Conservation (phyloP, 2,113 vertebrate genomes). For the Aptenodytes forsteri region DNA sequence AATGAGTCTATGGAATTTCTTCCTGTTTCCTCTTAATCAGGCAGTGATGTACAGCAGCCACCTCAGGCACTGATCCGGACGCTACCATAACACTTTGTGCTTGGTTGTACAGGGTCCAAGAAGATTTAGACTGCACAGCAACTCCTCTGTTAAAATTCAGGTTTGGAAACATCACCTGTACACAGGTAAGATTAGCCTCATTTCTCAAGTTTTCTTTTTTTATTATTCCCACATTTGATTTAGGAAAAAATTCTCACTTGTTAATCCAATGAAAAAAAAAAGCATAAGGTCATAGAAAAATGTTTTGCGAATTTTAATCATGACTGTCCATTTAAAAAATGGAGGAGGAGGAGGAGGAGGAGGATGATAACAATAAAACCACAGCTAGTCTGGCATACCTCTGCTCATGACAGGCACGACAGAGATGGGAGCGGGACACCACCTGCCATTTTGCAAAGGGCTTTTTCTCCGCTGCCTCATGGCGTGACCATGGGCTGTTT, state of each 20-base stretch:
- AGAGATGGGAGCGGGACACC: rapidly evolving
- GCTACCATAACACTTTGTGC: background rate
- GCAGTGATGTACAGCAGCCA: rapidly evolving
- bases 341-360: rapidly evolving
- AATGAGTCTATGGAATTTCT: rapidly evolving
- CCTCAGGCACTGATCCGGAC: rapidly evolving
- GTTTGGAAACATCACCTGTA: slow-evolving; percentile 76
- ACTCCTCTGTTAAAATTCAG: slow-evolving; percentile 72
- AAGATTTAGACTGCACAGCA: slow-evolving; percentile 76
- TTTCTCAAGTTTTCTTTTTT: background rate
- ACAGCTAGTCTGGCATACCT: background rate
- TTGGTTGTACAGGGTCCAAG: slow-evolving; percentile 67
- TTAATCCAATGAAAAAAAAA: background rate
- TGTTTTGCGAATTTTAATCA: background rate
- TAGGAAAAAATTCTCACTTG: background rate
- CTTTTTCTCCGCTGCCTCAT: rapidly evolving
- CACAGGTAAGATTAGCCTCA: slow-evolving; percentile 72
- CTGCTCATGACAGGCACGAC: rapidly evolving
- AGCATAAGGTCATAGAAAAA: background rate
- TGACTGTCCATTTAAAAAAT: background rate
- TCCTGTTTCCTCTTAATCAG: rapidly evolving
- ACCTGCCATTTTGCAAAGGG: rapidly evolving
- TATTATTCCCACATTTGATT: too few relatives aligned
- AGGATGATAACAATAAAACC: background rate
- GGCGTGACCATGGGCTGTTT: background rate